A percentile compares a stretch with the other conserved stretches of the same genome.
Conservation (phyloP, 2,888 invertebrate species). For the Caenorhabditis sp. region DNA sequence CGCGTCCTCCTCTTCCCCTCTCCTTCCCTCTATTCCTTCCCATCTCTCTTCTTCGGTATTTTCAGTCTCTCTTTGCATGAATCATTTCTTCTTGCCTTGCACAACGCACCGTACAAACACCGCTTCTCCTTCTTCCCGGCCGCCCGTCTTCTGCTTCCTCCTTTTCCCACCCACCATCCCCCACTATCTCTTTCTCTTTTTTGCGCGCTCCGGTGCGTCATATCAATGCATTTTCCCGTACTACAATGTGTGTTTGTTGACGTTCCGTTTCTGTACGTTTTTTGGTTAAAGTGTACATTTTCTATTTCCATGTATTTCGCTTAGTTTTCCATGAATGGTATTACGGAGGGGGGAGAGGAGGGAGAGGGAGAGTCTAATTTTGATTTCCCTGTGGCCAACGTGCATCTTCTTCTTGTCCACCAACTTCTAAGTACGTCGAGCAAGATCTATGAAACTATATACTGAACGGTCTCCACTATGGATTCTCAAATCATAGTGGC, state of each 20-base stretch:
- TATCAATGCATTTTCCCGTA: constrained; percentile 39
- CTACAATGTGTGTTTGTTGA: constrained; percentile 20
- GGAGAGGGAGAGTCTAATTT: no score
- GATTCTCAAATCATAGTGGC: no score
- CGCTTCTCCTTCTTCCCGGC: constrained; percentile 15
- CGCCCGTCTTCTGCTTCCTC: not conserved
- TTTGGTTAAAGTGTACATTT: not conserved
- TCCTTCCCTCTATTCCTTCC: constrained; percentile 13
- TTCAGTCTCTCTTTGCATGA: constrained; percentile 19
- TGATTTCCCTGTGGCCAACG: no score
- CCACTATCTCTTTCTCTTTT: constrained; percentile 25
- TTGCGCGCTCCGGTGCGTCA: constrained; percentile 19
- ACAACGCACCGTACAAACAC: constrained; percentile 49
- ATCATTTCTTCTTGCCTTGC: constrained; percentile 45
- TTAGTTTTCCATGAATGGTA: not conserved
- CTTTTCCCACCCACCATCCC: constrained; percentile 37
- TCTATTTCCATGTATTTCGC: not conserved
- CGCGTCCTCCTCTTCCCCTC: constrained; percentile 15
- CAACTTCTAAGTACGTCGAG: no score
- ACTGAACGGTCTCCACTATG: no score
- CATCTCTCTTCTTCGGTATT: constrained; percentile 8
- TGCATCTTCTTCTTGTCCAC: no score
- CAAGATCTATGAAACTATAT: no score
- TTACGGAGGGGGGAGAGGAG: no score
- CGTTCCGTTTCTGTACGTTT: constrained; percentile 31